Percentiles rank a stretch among this genome's conserved stretches.
Evolutionary conservation across 2,113 vertebrate genomes (phyloP).

Genomic region (Gadus macrocephalus): DNA sequence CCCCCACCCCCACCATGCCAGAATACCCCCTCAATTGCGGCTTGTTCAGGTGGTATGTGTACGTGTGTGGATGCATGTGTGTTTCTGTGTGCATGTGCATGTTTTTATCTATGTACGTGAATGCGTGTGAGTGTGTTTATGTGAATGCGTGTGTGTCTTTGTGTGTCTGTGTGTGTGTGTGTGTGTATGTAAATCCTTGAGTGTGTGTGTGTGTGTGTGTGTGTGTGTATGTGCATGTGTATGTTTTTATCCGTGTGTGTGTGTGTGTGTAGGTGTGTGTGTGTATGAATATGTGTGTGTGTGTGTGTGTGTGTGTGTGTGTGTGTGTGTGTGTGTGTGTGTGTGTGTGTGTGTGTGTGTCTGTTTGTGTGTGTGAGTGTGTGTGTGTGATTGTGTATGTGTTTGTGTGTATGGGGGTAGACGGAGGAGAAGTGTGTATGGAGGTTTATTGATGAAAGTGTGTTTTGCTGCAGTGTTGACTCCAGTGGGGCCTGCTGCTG

Average conservation of each 20-base stretch:
- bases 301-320: no score
- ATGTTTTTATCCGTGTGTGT: background rate
- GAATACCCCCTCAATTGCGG: conserved; percentile 54
- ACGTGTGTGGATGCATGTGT: conserved; percentile 27
- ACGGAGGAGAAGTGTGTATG: conserved; percentile 42
- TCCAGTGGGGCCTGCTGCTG: conserved; percentile 31
- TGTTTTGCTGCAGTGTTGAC: conserved; percentile 56
- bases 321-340: no score
- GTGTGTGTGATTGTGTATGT: no score
- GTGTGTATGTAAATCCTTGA: conserved; percentile 34
- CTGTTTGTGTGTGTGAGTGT: no score
- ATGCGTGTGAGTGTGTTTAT: conserved; percentile 3
- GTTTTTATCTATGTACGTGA: background rate
- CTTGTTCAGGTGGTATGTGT: conserved; percentile 47
- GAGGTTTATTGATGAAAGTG: conserved; percentile 52
- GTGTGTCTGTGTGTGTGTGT: conserved; percentile 16
- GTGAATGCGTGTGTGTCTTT: background rate
- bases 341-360: no score
- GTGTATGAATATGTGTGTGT: no score
- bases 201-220: conserved; percentile 48
- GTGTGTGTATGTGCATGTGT: background rate
- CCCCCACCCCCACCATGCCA: conserved; percentile 14
- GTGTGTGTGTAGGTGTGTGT: no score
- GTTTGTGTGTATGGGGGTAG: background rate
- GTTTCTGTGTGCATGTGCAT: conserved; percentile 1